Conservation (phyloP, 2,113 vertebrate genomes). For the Tachuris rubrigastra region DNA sequence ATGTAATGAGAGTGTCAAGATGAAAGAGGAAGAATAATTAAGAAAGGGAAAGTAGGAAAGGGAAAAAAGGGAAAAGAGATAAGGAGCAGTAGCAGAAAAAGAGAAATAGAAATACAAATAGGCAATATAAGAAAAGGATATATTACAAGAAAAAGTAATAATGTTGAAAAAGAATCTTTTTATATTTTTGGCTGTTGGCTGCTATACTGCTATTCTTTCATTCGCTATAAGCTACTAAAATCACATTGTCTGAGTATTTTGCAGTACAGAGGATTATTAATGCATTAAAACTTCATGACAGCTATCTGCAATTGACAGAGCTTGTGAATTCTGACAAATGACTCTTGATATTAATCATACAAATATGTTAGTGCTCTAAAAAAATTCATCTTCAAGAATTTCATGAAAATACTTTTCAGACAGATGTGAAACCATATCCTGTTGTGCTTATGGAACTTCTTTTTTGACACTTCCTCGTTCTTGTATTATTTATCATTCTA, state of each 20-base stretch:
- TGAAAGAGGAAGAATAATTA: slow-evolving; percentile 1
- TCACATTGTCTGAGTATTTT: background rate
- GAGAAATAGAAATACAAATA: background rate
- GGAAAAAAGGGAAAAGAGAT: background rate
- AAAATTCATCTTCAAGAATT: background rate
- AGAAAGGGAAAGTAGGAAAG: background rate
- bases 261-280: background rate
- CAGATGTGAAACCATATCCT: background rate
- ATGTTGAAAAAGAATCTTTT: background rate
- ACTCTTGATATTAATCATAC: background rate
- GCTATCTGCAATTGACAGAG: background rate
- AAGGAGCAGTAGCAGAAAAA: background rate
- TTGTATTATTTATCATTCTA: slow-evolving; percentile 35
- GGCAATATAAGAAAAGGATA: background rate
- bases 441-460: background rate
- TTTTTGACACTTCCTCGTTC: background rate
- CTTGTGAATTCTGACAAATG: background rate
- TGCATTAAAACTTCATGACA: background rate
- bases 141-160: background rate
- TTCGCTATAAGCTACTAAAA: background rate
- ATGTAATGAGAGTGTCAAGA: slow-evolving; percentile 8
- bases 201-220: background rate
- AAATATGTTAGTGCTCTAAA: background rate
- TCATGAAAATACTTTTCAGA: background rate
- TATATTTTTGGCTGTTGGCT: background rate